These are phyloP conservation scores for Dinomys branickii DNA, from an alignment of 2,113 vertebrate species.

Conservation along the genomic window DNA sequence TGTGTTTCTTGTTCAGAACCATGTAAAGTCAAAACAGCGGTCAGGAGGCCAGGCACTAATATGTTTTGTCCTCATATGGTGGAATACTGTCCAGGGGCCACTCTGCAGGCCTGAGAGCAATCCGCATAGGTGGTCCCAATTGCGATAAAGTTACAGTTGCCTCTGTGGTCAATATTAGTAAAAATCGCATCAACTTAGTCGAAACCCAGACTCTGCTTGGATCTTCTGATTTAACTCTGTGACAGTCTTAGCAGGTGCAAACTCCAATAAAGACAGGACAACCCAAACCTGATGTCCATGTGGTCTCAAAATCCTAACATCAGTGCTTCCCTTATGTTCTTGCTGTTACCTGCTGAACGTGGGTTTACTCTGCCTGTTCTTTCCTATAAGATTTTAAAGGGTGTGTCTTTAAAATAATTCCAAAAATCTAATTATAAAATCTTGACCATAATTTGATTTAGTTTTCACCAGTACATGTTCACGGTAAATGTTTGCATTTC, in stretches of 20 bases:
- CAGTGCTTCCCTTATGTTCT: conserved; percentile 47
- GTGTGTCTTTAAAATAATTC: neutral
- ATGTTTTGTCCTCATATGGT: conserved; percentile 48
- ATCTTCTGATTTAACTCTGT: conserved; percentile 60
- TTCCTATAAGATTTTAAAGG: neutral
- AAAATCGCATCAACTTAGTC: conserved; percentile 65
- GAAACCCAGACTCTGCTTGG: conserved; percentile 61
- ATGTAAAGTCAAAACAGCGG: conserved; percentile 58
- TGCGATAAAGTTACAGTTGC: conserved; percentile 73
- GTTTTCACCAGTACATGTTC: neutral
- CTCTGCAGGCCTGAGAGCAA: conserved; percentile 60
- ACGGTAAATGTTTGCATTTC: neutral
- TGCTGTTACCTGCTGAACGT: neutral
- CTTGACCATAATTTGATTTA: neutral
- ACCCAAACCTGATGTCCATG: conserved; percentile 13
- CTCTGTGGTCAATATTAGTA: conserved; percentile 74
- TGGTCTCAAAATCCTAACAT: conserved; percentile 58
- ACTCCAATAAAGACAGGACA: conserved; percentile 81
- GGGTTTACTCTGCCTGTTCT: neutral
- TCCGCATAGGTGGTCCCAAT: neutral
- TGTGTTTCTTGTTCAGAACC: conserved; percentile 74
- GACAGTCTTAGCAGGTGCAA: conserved; percentile 71
- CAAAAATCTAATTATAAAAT: neutral
- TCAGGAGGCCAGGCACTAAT: conserved; percentile 15
- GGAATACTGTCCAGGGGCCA: conserved; percentile 42